A percentile compares a stretch with the other conserved stretches of the same genome.
These are phyloP conservation scores for Thaumetopoea pityocampa DNA, from an alignment of 1,140 invertebrate genomes.

Conservation along the genomic window DNA sequence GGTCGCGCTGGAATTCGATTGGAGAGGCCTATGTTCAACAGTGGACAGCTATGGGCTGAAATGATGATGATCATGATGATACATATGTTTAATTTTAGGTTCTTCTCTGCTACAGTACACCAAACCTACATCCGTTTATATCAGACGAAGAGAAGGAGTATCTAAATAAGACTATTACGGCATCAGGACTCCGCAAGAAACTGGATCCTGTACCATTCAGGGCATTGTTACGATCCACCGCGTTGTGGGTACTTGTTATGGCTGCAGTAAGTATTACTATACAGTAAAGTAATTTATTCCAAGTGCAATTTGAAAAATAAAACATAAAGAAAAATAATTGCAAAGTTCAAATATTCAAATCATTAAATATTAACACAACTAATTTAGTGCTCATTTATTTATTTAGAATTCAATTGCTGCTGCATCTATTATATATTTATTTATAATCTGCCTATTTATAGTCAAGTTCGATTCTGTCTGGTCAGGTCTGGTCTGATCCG, in stretches of 20 bases:
- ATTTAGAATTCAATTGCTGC: too few relatives aligned
- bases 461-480: too few relatives aligned
- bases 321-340: not conserved
- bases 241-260: constrained; percentile 79
- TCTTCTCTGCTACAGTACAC: constrained; percentile 85
- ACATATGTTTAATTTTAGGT: constrained; percentile 62
- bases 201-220: constrained; percentile 78
- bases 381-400: too few relatives aligned
- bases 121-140: constrained; percentile 89
- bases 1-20: too few relatives aligned
- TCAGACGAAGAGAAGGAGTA: constrained; percentile 86
- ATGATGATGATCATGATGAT: too few relatives aligned
- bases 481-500: too few relatives aligned
- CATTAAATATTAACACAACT: too few relatives aligned
- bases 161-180: constrained; percentile 76
- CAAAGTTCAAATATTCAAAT: not conserved
- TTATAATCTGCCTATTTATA: too few relatives aligned
- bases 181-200: constrained; percentile 61
- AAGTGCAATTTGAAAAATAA: constrained; percentile 1
- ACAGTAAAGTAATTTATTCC: not conserved
- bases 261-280: constrained; percentile 75
- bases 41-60: too few relatives aligned
- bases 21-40: too few relatives aligned
- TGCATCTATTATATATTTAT: too few relatives aligned
- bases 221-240: constrained; percentile 78